phyloP scores from a whole-genome alignment of 2,888 invertebrate species.

The Protonemura montana region DNA sequence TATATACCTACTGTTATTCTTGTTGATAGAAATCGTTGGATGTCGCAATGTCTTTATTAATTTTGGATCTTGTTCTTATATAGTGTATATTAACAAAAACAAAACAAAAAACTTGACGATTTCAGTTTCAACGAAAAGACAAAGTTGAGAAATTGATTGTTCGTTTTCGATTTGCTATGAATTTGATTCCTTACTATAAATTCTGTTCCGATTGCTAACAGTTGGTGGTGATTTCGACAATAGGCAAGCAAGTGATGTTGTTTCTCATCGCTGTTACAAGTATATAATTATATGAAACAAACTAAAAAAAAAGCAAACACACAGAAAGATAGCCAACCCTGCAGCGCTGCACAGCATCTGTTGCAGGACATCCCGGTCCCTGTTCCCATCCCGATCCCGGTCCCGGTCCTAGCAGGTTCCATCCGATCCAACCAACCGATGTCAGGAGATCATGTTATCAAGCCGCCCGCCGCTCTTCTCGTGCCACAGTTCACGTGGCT shows the following conservation, averaged over 20 bases:
- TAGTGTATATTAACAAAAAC: constrained; percentile 22
- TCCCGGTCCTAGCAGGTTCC: background rate
- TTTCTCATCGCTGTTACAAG: constrained; percentile 10
- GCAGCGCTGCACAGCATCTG: background rate
- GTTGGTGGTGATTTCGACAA: constrained; percentile 22
- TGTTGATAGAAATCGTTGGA: constrained; percentile 33
- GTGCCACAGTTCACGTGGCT: constrained; percentile 46
- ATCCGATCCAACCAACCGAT: constrained; percentile 36
- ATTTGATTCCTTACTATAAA: background rate
- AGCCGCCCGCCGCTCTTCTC: constrained; percentile 49
- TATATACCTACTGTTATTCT: constrained; percentile 14
- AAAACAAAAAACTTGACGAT: background rate
- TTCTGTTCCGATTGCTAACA: background rate
- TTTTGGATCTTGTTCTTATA: constrained; percentile 7
- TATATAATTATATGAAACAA: constrained; percentile 8
- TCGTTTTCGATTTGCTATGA: background rate
- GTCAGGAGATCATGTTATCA: constrained; percentile 45
- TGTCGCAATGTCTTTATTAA: constrained; percentile 18
- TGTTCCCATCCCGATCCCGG: background rate
- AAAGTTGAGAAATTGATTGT: constrained; percentile 42
- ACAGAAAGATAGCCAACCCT: background rate
- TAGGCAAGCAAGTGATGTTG: background rate
- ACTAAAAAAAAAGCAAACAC: background rate
- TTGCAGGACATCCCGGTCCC: background rate
- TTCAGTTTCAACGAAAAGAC: constrained; percentile 34